Conservation (phyloP, 2,797 vertebrate genomes). For the Acrossocheilus fasciatus region DNA sequence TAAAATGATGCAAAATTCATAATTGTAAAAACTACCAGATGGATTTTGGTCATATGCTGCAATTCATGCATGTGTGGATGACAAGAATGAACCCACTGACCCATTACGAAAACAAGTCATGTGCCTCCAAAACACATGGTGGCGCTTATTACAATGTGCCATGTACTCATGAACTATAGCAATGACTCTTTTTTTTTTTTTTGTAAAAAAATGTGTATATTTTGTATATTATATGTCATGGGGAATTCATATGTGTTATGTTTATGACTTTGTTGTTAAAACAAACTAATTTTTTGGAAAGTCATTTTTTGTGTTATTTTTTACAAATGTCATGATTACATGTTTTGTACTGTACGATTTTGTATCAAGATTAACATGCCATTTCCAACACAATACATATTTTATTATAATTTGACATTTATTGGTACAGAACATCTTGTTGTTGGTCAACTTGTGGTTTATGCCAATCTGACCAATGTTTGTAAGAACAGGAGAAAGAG, state of each 20-base stretch:
- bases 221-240: no score
- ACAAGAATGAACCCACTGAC: neutral
- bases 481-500: neutral
- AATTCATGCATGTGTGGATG: neutral
- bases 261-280: neutral
- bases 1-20: neutral
- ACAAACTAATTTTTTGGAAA: neutral
- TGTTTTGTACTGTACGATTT: no score
- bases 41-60: neutral
- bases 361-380: no score
- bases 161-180: neutral
- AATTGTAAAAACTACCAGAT: neutral
- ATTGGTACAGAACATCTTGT: neutral
- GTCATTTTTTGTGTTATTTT: neutral
- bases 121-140: slow-evolving; percentile 17
- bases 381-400: neutral
- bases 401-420: neutral
- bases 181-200: neutral
- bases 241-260: no score
- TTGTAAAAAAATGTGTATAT: neutral
- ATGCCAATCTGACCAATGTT: neutral
- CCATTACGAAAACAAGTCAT: neutral
- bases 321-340: no score
- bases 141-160: neutral
- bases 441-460: neutral